These are phyloP conservation scores for Stegophylla sp. DNA, from an alignment of 2,888 invertebrate species.

Conservation along the genomic window DNA sequence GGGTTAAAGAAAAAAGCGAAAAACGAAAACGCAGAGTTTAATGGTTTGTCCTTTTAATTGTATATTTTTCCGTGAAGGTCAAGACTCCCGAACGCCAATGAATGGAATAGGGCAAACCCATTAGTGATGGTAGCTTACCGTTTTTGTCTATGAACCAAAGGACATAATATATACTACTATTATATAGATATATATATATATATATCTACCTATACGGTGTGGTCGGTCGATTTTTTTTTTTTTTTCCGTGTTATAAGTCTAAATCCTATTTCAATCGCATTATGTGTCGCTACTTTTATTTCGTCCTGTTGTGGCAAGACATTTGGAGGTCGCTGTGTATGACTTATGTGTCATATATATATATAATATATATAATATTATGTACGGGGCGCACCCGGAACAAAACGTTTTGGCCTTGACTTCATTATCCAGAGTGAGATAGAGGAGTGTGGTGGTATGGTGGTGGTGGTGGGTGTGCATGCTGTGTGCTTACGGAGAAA, in stretches of 20 bases:
- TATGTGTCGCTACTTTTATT: constrained; percentile 31
- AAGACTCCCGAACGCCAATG: neutral
- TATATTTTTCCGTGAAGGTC: constrained; percentile 32
- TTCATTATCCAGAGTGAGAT: constrained; percentile 39
- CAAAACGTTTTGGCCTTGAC: constrained; percentile 58
- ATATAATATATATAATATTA: neutral
- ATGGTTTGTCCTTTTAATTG: constrained; percentile 18
- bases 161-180: neutral
- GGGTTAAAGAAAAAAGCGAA: neutral
- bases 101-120: constrained; percentile 34
- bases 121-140: constrained; percentile 9
- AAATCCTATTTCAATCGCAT: constrained; percentile 39
- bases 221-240: constrained; percentile 4
- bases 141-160: constrained; percentile 15
- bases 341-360: neutral
- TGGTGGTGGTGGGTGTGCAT: neutral
- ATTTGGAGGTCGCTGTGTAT: constrained; percentile 47
- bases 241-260: neutral
- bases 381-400: constrained; percentile 53
- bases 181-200: too few relatives aligned
- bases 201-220: neutral
- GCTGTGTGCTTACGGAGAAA: neutral
- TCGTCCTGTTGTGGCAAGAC: constrained; percentile 1
- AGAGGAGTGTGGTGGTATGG: neutral
- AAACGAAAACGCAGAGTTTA: neutral